Base-by-base conservation (phyloP, 2,888 invertebrate species). In the Phytoseiulus persimilis region DNA sequence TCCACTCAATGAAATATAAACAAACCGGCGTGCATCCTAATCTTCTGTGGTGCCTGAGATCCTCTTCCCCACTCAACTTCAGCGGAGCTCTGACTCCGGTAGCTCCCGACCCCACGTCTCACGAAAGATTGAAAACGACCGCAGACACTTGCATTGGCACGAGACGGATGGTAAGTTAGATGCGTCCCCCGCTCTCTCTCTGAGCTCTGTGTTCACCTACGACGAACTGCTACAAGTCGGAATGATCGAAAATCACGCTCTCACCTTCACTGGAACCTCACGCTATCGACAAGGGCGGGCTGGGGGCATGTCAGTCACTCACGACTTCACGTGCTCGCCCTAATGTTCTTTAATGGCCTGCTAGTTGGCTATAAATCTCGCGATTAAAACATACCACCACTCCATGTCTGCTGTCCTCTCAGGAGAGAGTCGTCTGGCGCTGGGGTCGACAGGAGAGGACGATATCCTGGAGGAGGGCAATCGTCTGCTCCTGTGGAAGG, bases 311-410 rank as follows among this genome's bases (percentile, higher is more conserved):
- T 87, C 87, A 87, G n/a, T 87, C 87, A 87, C 87, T 39, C 87
- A 87, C 87, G 84, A 33, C 87, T 32, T 45, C 87, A 87, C 87
- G 32, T 3, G 39, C 32, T 32, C 83, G 31, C 83, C 33, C 31
- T 33, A 83, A 32, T 83, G 32, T 33, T 32, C 83, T 83, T 87
- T 87, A 87, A 87, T 87, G 87, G 87, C 87, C 87, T 87, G 87
- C 87, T 87, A 87, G 87, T 87, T 45, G 33, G 87, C 87, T 32
- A 87, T 87, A 87, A 87, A 87, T 87, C 87, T 87, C 87, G 87
- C 87, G 87, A 87, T 87, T 87, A 87, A 87, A 87, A 87, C 87
- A 32, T 33, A 87, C 87, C 87, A 33, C 87, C 39, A 87, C 87
- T 87, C 45, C 32, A 87, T 33, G 87, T 87, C 45, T 33, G 45